Percentiles rank a stretch among this genome's conserved stretches.
phyloP scores from a whole-genome alignment of 2,113 vertebrate genomes.

The Oreotrochilus melanogaster region DNA sequence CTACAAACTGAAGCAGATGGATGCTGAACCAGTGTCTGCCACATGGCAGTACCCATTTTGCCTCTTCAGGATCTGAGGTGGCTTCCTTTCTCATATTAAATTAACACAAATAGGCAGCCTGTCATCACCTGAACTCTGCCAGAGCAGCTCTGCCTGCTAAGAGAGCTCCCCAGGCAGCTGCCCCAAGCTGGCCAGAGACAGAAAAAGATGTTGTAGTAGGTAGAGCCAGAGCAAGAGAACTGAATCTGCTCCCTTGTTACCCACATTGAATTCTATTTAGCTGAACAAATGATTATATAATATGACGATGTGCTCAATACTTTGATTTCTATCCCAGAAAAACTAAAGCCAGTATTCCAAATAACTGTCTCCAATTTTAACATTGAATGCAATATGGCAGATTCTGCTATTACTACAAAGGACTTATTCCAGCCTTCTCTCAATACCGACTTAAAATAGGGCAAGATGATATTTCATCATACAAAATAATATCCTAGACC shows the following conservation, averaged over 20 bases:
- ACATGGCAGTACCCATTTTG: neutral
- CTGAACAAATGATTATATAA: neutral
- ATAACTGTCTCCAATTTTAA: neutral
- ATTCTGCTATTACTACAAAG: neutral
- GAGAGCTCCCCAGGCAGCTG: neutral
- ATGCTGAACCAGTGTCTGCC: neutral
- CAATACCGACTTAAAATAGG: neutral
- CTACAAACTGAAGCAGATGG: neutral
- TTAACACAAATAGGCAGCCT: neutral
- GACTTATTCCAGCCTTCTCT: neutral
- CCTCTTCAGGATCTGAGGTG: neutral
- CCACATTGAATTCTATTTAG: neutral
- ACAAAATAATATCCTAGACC: neutral
- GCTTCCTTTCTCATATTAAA: neutral
- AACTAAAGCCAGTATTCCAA: neutral
- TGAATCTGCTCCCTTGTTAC: neutral
- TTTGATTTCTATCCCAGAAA: neutral
- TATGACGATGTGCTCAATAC: neutral
- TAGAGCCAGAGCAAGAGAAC: neutral
- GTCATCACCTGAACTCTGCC: neutral
- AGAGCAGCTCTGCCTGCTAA: neutral
- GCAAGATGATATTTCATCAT: neutral
- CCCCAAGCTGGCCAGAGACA: neutral
- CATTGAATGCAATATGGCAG: neutral
- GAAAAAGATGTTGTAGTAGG: neutral